A percentile compares a stretch with the other conserved stretches of the same genome.
These are phyloP conservation scores for Sander vitreus DNA, from an alignment of 2,113 vertebrate genomes.

Conservation along the genomic window DNA sequence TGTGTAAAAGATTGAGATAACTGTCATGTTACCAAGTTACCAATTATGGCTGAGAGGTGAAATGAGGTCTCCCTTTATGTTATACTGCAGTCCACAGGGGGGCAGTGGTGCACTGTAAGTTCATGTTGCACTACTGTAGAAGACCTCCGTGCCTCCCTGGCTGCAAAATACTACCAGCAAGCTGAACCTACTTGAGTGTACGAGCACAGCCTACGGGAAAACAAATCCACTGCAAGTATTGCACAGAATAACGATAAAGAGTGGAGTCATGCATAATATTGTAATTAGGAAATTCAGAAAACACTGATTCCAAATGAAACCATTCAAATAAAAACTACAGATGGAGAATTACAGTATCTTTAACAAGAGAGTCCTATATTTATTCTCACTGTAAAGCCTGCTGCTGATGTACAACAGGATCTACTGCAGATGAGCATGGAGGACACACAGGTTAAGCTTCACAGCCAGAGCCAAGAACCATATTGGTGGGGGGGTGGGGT, in stretches of 20 bases:
- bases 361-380: background rate
- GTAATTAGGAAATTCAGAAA: constrained; percentile 12
- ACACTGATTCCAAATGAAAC: background rate
- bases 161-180: constrained; percentile 5
- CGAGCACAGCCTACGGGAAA: background rate
- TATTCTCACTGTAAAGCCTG: constrained; percentile 12
- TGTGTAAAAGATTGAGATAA: background rate
- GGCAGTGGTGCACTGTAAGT: constrained; percentile 58
- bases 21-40: background rate
- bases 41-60: constrained; percentile 8
- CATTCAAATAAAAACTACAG: constrained; percentile 7
- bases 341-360: constrained; percentile 1
- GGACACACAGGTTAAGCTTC: constrained; percentile 36
- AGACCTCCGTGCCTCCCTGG: background rate
- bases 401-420: constrained; percentile 18
- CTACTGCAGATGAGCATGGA: constrained; percentile 8
- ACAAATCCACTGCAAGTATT: constrained; percentile 24
- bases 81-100: constrained; percentile 49
- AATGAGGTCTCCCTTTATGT: background rate
- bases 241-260: constrained; percentile 17
- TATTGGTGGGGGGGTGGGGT: constrained; percentile 1
- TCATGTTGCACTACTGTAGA: background rate
- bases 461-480: constrained; percentile 36
- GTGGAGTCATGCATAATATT: background rate
- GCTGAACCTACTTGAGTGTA: background rate